Base-by-base conservation (phyloP, 2,113 vertebrate genomes). In the Pomatostomus ruficeps region DNA sequence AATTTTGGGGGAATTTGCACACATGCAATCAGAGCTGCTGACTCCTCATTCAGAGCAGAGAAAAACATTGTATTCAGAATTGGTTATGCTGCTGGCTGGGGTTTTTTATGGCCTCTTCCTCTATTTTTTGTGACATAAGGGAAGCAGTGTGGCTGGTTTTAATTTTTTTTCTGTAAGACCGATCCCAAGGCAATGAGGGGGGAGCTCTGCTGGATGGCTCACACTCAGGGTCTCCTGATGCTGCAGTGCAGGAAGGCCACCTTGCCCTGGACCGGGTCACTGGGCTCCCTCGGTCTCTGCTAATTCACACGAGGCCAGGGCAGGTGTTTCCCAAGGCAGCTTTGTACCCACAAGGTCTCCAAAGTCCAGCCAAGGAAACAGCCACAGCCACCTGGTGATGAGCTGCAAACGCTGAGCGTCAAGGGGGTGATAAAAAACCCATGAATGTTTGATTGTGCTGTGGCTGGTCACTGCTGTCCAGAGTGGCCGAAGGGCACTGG, bases 1-100 rank as follows among this genome's bases (percentile, higher is more conserved):
- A 88, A 91, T 62, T 94, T 80, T 5, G 78, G 95, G 93, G 94
- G 74, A 96, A 96, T 93, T 94, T 85, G 45, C 10, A 13, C 76
- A 24, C 26, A 1, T 72, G 66, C 71, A 95, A 94, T 96, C 91
- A 93, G 85, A 85, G 89, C 78, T 93, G 78, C 66, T 95, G 95
- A 77, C 71, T 96, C 54, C 33, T 80, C 62, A 24, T 48, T 78
- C 77, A 77, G 51, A 94, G 57, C 55, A 36, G 33, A 92, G 42
- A 18, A 85, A 73, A 85, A 36, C 23, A 3, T 4, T 29, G 11
- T 38, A 38, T 88, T 93, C 59, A 36, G 58, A 80, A 73, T 74
- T 51, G 14, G 35, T 67, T 89, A 5, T 43, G 58, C 71, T 72
- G 55, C 14, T 12, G 72, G 18, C 54, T 65, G 70, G n/a, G 20